These are phyloP conservation scores for Phalacrocorax aristotelis DNA, from an alignment of 2,113 vertebrate genomes.

Conservation along the genomic window DNA sequence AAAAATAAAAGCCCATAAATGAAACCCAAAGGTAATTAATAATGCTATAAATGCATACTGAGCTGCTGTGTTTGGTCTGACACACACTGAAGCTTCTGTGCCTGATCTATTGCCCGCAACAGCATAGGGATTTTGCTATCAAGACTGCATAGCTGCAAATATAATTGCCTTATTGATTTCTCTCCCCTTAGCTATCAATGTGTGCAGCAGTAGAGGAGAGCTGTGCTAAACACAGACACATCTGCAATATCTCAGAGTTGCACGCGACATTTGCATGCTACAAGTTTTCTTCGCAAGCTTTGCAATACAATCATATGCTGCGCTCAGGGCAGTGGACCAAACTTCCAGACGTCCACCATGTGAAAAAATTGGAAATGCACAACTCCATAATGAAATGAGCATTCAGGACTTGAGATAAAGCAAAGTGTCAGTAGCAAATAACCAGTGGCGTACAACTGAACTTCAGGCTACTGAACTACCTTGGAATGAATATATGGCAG, in stretches of 20 bases:
- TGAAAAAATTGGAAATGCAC: background rate
- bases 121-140: background rate
- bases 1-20: background rate
- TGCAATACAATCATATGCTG: background rate
- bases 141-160: background rate
- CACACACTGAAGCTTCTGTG: background rate
- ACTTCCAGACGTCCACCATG: background rate
- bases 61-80: background rate
- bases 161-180: background rate
- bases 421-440: background rate
- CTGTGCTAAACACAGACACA: background rate
- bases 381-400: background rate
- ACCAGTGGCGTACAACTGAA: background rate
- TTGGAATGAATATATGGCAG: background rate
- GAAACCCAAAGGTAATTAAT: background rate
- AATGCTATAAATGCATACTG: background rate
- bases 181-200: background rate
- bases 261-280: background rate
- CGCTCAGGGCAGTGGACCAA: background rate
- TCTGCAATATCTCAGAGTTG: background rate
- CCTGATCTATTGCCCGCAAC: background rate
- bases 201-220: background rate
- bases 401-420: constrained; percentile 20
- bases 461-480: constrained; percentile 23
- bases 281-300: background rate